These are phyloP conservation scores for Passer domesticus DNA, from an alignment of 2,113 vertebrate genomes.

Conservation along the genomic window DNA sequence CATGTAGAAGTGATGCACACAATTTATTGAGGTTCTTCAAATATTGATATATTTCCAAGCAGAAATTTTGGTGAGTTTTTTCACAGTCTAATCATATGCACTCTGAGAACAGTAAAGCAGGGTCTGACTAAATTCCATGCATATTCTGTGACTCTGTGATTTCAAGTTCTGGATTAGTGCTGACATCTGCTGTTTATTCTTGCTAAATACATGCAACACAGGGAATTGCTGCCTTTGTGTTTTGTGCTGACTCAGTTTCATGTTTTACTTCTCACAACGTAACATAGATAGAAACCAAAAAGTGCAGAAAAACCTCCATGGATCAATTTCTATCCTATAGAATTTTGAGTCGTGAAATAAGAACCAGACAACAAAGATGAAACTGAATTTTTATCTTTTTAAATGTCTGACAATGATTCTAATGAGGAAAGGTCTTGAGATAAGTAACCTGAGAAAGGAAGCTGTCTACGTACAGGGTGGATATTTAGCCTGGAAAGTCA, in stretches of 20 bases:
- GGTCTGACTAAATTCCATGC: not conserved
- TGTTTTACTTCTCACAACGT: not conserved
- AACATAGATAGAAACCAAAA: not conserved
- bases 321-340: not conserved
- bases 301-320: not conserved
- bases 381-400: not conserved
- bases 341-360: not conserved
- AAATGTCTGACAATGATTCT: not conserved
- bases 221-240: not conserved
- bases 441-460: not conserved
- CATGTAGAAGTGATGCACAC: not conserved
- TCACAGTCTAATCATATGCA: not conserved
- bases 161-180: conserved; percentile 47
- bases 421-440: not conserved
- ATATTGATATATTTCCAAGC: not conserved
- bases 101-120: not conserved
- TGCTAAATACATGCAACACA: not conserved
- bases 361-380: not conserved
- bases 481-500: not conserved
- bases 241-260: not conserved
- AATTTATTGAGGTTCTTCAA: not conserved
- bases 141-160: not conserved
- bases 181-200: conserved; percentile 62
- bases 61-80: not conserved
- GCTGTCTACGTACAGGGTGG: not conserved